phyloP scores from a whole-genome alignment of 2,113 vertebrate genomes.

The Chlorodrepanis virens region DNA sequence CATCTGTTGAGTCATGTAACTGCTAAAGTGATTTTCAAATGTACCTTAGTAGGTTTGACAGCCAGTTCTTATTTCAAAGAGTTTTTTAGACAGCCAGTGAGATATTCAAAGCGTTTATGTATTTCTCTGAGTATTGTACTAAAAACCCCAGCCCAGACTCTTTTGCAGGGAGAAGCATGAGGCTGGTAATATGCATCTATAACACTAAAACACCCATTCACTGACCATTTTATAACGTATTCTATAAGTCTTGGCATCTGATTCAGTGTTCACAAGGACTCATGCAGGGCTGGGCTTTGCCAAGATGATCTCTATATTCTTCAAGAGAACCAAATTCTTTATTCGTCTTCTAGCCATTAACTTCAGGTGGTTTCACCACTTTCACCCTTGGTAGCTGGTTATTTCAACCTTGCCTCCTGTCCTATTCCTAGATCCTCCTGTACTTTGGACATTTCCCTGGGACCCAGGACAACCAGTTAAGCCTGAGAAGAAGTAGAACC shows the following conservation, averaged over 20 bases:
- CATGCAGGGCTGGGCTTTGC: neutral
- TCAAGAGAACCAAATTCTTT: neutral
- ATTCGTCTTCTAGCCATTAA: neutral
- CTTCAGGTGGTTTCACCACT: neutral
- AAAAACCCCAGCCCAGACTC: neutral
- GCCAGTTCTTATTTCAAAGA: slow-evolving; percentile 39
- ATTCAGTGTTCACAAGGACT: neutral
- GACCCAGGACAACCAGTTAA: neutral
- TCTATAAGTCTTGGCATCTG: neutral
- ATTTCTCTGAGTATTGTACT: neutral
- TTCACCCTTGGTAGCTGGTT: neutral
- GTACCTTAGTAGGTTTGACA: slow-evolving; percentile 26
- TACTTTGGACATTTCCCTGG: neutral
- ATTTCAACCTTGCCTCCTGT: neutral
- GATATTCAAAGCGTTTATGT: neutral
- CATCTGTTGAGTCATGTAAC: slow-evolving; percentile 44
- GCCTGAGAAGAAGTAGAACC: neutral
- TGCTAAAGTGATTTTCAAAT: slow-evolving; percentile 35
- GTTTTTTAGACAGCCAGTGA: slow-evolving; percentile 30
- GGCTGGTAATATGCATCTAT: neutral
- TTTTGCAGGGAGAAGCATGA: neutral
- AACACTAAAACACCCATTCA: neutral
- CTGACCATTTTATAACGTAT: neutral
- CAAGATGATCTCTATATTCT: neutral
- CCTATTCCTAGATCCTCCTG: neutral